Base-by-base conservation (phyloP, 2,113 vertebrate species). In the Scomber japonicus region DNA sequence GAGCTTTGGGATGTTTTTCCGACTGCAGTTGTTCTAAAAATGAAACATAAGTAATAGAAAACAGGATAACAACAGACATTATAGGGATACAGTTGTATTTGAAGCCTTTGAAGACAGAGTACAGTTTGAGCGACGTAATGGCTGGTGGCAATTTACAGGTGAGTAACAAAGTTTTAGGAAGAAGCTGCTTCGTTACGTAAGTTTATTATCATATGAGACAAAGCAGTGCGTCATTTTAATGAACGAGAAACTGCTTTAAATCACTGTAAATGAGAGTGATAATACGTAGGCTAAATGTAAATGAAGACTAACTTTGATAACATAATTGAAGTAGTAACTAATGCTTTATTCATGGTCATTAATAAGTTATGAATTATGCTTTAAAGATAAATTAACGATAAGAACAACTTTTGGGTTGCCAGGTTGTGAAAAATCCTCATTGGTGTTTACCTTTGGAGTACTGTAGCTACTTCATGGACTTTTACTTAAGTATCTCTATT, bases 111-210 rank as follows among this genome's bases (percentile, higher is more conserved):
- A 24, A 24, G 19, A 51, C 48, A 31, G 63, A 19, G 0, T 30
- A 14, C 31, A 65, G 17, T 55, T 48, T 67, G 51, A 68, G 19
- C 44, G 51, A 78, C 53, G 50, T 1, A 35, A 93, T 93, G 93
- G 80, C 90, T 0, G 73, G 76, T 21, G 53, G 63, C 44, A 94
- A 92, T 64, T 91, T 95, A 90, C 93, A 95, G 91, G 94, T 94
- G 87, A 94, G 94, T 57, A 15, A 3, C 21, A 44, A 9, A 84
- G 24, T 24, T 77, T 46, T 31, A 5, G n/a, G 0, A 5, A 24
- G 30, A 49, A 19, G 44, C 30, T 27, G 24, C 44, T 30, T 4
- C 30, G 17, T 81, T 74, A 74, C 63, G n/a, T 59, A 62, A 71
- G 0, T 12, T 16, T 51, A 5, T 62, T 5, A 44, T 19, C 46